These are phyloP conservation scores for Rhizoglyphus robini DNA, from an alignment of 1,140 invertebrate species.

Conservation along the genomic window DNA sequence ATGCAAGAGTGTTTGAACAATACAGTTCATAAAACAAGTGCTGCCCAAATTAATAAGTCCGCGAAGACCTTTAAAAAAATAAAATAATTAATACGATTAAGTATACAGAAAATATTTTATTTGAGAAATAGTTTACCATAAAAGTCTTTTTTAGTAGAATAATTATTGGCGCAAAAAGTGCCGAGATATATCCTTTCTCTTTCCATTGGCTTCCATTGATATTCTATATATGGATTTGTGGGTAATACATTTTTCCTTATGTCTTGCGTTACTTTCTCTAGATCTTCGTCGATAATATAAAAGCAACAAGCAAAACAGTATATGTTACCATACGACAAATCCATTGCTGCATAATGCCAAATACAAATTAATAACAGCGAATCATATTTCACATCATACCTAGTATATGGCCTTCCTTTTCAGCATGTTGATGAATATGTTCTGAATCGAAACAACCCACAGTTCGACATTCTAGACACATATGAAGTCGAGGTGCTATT, in stretches of 20 bases:
- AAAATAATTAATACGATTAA: no score
- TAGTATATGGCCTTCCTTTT: slow-evolving; percentile 61
- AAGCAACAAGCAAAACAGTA: slow-evolving; percentile 79
- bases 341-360: slow-evolving; percentile 53
- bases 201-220: neutral
- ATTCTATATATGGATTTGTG: neutral
- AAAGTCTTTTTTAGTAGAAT: no score
- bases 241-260: neutral
- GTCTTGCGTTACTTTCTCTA: slow-evolving; percentile 57
- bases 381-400: slow-evolving; percentile 32
- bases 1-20: slow-evolving; percentile 86
- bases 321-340: slow-evolving; percentile 74
- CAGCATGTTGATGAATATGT: slow-evolving; percentile 73
- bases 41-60: slow-evolving; percentile 93
- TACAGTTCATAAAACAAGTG: slow-evolving; percentile 98
- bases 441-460: slow-evolving; percentile 66
- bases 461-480: slow-evolving; percentile 78
- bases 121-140: no score
- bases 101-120: no score
- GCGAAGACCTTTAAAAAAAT: slow-evolving; percentile 46
- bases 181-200: neutral
- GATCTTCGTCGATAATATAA: slow-evolving; percentile 68
- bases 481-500: slow-evolving; percentile 57
- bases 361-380: slow-evolving; percentile 23
- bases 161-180: neutral